These are phyloP conservation scores for Mechanitis messenoides DNA, from an alignment of 2,888 invertebrate genomes.

Conservation along the genomic window DNA sequence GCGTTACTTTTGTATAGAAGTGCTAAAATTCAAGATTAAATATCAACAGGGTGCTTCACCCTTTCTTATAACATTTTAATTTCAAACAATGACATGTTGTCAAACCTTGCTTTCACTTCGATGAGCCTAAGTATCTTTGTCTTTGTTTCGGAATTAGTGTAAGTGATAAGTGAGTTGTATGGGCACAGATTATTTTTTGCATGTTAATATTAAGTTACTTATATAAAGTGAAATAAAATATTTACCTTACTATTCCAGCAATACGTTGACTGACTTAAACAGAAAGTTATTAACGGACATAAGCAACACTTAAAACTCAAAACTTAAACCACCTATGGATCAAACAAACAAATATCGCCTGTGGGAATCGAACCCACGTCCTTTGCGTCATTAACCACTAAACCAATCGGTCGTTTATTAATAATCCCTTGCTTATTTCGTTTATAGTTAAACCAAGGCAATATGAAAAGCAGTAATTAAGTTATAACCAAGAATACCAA, in stretches of 20 bases:
- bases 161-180: constrained; percentile 11
- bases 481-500: constrained; percentile 4
- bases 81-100: constrained; percentile 38
- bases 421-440: too few species aligned
- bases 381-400: too few species aligned
- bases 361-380: too few species aligned
- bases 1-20: constrained; percentile 19
- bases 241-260: too few species aligned
- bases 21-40: constrained; percentile 50
- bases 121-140: constrained; percentile 18
- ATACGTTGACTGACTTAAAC: too few species aligned
- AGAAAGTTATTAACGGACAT: too few species aligned
- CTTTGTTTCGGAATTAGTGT: not conserved
- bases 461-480: constrained; percentile 3
- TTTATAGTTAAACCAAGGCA: not conserved
- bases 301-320: too few species aligned
- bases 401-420: too few species aligned
- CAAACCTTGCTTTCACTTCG: constrained; percentile 40
- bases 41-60: constrained; percentile 59
- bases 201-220: too few species aligned
- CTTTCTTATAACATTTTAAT: constrained; percentile 29
- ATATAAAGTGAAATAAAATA: too few species aligned
- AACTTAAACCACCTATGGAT: too few species aligned
- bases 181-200: not conserved
- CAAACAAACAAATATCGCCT: too few species aligned